Base-by-base conservation (phyloP, 2,113 vertebrate genomes). In the Oriolus oriolus region DNA sequence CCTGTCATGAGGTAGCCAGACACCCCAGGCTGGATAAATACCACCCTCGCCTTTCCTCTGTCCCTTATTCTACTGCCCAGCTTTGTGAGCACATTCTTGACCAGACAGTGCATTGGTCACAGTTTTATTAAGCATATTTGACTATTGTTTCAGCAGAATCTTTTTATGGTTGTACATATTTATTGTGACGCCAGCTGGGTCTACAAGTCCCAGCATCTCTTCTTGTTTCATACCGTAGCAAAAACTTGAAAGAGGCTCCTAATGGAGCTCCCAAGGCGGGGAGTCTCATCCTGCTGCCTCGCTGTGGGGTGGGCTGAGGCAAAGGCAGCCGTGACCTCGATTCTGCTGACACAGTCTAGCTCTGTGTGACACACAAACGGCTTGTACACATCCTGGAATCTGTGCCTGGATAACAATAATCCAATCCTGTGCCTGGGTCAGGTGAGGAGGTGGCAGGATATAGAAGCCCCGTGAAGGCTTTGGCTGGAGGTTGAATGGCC, bases 41-140 rank as follows among this genome's bases (percentile, higher is more conserved):
- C 27, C 77, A 45, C 10, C 42, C 22, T 80, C 0, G 0, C 22
- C 44, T 47, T 42, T 37, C 14, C 12, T 21, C 14, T 21, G 24
- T 16, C 28, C 41, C 24, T 64, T 20, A 4, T 1, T 50, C 20
- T 28, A 27, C 52, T 0, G 1, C 3, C 30, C 49, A 12, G 7
- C 65, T 60, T 71, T 5, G 27, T 39, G 77, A 57, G 80, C 84
- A 18, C 23, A 2, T 81, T 70, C 64, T 39, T 78, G 52, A 15
- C 19, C 3, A 11, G 69, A 10, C 27, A 19, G 41, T 31, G 52
- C 39, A 12, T 66, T 63, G 73, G 65, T 66, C 60, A 53, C 17
- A 7, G 74, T 69, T 81, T 47, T 54, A 14, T 57, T 31, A 57
- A 23, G 5, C 10, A 3, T 12, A 3, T 54, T 75, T 21, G 35